Percentiles rank a stretch among this genome's conserved stretches.
Conservation (phyloP, 2,113 vertebrate species). For the Himantopus leucocephalus region DNA sequence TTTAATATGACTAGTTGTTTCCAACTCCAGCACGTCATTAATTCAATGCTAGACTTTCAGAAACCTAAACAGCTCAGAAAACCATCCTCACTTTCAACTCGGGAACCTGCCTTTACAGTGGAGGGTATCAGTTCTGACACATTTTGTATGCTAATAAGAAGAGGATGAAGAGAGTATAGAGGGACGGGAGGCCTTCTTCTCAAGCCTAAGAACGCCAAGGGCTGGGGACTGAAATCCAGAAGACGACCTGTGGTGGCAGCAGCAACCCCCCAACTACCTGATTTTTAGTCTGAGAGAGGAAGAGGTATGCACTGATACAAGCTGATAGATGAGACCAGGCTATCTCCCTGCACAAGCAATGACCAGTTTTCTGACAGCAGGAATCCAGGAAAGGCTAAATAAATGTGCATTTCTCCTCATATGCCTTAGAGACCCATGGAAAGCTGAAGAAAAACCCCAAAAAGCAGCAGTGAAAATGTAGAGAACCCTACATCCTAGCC, state of each 20-base stretch:
- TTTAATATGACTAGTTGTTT: not conserved
- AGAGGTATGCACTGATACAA: not conserved
- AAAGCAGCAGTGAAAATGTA: not conserved
- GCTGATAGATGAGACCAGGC: not conserved
- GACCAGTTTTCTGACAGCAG: not conserved
- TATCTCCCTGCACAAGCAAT: not conserved
- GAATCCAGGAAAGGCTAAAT: not conserved
- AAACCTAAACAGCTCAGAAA: not conserved
- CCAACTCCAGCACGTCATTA: not conserved
- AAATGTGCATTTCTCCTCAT: not conserved
- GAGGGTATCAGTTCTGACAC: not conserved
- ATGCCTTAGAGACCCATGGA: not conserved
- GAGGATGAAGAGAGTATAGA: not conserved
- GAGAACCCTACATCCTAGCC: not conserved
- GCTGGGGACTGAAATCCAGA: not conserved
- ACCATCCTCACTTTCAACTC: not conserved
- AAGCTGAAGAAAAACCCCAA: not conserved
- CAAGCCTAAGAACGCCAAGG: not conserved
- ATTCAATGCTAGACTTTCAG: not conserved
- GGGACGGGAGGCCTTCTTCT: not conserved
- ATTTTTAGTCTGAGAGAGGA: not conserved
- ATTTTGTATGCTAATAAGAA: not conserved
- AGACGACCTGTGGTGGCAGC: not conserved
- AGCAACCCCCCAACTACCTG: not conserved
- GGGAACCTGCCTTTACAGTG: not conserved